Percentiles rank a stretch among this genome's conserved stretches.
phyloP scores from a whole-genome alignment of 1,140 invertebrate genomes.

The Dendroctonus ponderosae region DNA sequence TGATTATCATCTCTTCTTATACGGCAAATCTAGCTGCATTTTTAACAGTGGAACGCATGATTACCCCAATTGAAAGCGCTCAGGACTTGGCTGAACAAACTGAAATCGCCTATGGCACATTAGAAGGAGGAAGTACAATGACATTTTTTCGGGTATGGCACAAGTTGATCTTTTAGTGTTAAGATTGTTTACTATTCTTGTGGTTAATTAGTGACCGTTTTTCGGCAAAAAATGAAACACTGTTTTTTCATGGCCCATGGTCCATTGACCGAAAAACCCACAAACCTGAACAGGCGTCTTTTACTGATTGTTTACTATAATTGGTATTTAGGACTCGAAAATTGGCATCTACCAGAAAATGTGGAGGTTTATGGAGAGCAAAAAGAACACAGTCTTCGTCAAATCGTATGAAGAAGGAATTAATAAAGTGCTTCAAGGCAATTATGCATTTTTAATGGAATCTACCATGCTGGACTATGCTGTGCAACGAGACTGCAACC shows the following conservation, averaged over 20 bases:
- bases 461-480: slow-evolving; percentile 96
- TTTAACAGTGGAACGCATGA: slow-evolving; percentile 94
- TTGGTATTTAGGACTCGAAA: slow-evolving; percentile 77
- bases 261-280: too few relatives aligned
- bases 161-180: not conserved
- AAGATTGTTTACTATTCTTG: too few relatives aligned
- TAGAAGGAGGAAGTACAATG: slow-evolving; percentile 93
- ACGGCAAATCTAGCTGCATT: slow-evolving; percentile 97
- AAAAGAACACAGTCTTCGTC: slow-evolving; percentile 79
- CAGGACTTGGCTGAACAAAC: slow-evolving; percentile 93
- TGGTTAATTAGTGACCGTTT: too few relatives aligned
- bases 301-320: slow-evolving; percentile 25
- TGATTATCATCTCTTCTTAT: slow-evolving; percentile 97
- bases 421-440: slow-evolving; percentile 77
- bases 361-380: slow-evolving; percentile 94
- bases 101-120: slow-evolving; percentile 90
- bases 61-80: slow-evolving; percentile 94
- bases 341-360: slow-evolving; percentile 95
- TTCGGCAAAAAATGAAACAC: too few relatives aligned
- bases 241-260: too few relatives aligned
- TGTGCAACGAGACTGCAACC: slow-evolving; percentile 93
- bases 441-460: slow-evolving; percentile 98
- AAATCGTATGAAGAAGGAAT: slow-evolving; percentile 87
- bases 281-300: too few relatives aligned
- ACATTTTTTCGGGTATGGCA: slow-evolving; percentile 86